Evolutionary conservation across 2,888 invertebrate species (phyloP).

Genomic region (Macrosiphum euphorbiae): DNA sequence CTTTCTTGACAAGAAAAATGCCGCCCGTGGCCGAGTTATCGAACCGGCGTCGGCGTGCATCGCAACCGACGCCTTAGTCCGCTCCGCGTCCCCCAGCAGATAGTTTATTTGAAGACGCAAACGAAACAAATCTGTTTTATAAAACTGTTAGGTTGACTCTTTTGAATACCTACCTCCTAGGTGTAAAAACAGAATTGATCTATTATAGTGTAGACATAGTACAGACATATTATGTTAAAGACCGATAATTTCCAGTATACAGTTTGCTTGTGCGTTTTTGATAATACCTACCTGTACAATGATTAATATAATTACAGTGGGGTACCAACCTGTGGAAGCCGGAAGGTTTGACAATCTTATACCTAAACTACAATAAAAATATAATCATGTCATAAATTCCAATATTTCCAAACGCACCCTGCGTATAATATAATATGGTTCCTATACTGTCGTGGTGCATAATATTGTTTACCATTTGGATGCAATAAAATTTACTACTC

Average conservation of each 20-base stretch:
- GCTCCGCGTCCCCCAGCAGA: too few relatives aligned
- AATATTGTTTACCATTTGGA: background rate
- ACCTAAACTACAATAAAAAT: background rate
- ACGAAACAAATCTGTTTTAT: background rate
- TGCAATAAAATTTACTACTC: background rate
- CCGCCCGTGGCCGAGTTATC: too few relatives aligned
- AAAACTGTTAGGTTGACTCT: background rate
- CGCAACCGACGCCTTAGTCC: too few relatives aligned
- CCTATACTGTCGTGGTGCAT: background rate
- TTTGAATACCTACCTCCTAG: background rate
- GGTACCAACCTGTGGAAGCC: background rate
- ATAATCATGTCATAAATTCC: background rate
- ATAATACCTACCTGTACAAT: too few relatives aligned
- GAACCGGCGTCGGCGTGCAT: too few relatives aligned
- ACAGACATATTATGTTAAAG: background rate
- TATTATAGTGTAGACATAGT: background rate
- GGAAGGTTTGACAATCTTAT: background rate
- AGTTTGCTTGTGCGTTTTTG: too few relatives aligned
- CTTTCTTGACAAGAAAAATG: too few relatives aligned
- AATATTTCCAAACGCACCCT: background rate
- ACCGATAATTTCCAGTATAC: background rate
- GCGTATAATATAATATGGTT: background rate
- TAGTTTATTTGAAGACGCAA: background rate
- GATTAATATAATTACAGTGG: too few relatives aligned
- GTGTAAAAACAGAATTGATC: background rate